phyloP scores from a whole-genome alignment of 2,797 vertebrate genomes.

The Perodicticus potto region DNA sequence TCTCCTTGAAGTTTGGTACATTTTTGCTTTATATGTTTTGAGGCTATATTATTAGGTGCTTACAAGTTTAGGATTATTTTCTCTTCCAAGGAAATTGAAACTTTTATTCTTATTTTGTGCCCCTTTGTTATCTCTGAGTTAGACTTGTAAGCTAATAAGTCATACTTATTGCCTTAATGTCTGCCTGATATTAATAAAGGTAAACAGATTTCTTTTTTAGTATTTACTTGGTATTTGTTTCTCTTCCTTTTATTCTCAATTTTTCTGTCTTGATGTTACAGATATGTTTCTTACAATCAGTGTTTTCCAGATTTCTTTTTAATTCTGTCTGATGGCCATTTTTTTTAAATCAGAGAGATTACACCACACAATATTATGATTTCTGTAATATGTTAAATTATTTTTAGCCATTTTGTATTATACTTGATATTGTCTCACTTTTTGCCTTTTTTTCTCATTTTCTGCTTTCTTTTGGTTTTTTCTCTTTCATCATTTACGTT shows the following conservation, averaged over 20 bases:
- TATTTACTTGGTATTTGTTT: conserved; percentile 6
- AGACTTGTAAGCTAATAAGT: neutral
- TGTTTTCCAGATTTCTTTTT: neutral
- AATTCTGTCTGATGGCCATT: neutral
- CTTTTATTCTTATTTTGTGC: neutral
- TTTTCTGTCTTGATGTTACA: conserved; percentile 14
- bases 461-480: neutral
- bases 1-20: neutral
- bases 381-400: neutral
- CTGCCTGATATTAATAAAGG: neutral
- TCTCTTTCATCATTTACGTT: neutral
- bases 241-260: neutral
- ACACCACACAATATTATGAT: neutral
- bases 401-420: conserved; percentile 4
- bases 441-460: neutral
- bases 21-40: conserved; percentile 50
- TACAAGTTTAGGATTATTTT: neutral
- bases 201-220: neutral
- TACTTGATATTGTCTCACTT: neutral
- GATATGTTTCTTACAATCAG: neutral
- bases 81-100: neutral
- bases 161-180: neutral
- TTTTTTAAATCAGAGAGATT: neutral
- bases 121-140: neutral
- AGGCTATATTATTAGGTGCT: neutral